Percentiles rank a stretch among this genome's conserved stretches.
These are phyloP conservation scores for Zenarchopterus dispar DNA, from an alignment of 2,797 vertebrate species.

Conservation along the genomic window DNA sequence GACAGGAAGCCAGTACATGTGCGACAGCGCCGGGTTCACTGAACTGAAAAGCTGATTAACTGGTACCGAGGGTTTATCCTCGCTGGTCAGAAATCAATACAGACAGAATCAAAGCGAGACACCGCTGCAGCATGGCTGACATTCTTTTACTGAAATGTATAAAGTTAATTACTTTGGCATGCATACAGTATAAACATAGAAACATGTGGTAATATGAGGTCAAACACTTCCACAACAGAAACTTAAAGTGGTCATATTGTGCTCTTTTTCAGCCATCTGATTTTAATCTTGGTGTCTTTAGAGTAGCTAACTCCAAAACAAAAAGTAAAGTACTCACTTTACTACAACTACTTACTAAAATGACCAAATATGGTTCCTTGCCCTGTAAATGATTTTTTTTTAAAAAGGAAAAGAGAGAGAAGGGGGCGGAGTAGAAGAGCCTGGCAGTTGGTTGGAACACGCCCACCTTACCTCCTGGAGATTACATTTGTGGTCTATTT, in stretches of 20 bases:
- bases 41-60: conserved; percentile 5
- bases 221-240: neutral
- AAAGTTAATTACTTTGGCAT: conserved; percentile 4
- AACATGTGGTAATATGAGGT: neutral
- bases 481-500: no score
- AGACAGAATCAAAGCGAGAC: conserved; percentile 15
- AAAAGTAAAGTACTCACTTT: no score
- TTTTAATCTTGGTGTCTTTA: no score
- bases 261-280: no score
- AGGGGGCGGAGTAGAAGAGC: no score
- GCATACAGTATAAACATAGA: conserved; percentile 1
- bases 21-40: neutral
- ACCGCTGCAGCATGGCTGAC: neutral
- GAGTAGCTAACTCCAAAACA: no score
- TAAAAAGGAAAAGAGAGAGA: no score
- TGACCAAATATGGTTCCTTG: no score
- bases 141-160: conserved; percentile 30
- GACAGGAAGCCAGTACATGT: neutral
- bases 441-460: no score
- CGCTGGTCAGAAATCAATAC: conserved; percentile 24
- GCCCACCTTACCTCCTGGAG: no score
- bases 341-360: no score
- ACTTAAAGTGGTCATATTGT: neutral
- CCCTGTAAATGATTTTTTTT: no score
- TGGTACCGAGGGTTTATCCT: conserved; percentile 28